Conservation (phyloP, 2,888 invertebrate genomes). For the Bombylius discolor region DNA sequence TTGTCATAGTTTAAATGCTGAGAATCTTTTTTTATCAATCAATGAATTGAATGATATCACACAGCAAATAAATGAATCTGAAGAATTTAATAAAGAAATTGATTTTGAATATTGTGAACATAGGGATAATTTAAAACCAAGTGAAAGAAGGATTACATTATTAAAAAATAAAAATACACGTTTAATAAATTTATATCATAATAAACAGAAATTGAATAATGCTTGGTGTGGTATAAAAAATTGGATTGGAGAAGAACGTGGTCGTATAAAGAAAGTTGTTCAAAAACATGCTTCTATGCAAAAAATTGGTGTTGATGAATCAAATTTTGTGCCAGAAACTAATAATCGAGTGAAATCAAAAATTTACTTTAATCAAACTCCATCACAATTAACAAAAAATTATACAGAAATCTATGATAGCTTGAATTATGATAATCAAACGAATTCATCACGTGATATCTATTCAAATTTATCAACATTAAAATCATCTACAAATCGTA, state of each 20-base stretch:
- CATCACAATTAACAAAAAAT: background rate
- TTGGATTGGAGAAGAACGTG: constrained; percentile 35
- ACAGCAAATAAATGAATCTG: constrained; percentile 33
- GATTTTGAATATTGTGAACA: constrained; percentile 35
- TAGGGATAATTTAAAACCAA: constrained; percentile 32
- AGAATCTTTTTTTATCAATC: constrained; percentile 33
- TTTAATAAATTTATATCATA: constrained; percentile 29
- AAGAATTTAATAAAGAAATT: constrained; percentile 30
- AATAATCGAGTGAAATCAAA: background rate
- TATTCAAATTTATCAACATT: background rate
- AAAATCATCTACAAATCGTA: background rate
- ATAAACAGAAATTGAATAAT: constrained; percentile 32
- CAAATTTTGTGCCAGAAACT: background rate
- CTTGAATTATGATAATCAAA: background rate
- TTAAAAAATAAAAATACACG: constrained; percentile 33
- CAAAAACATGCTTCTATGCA: constrained; percentile 33
- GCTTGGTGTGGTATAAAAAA: constrained; percentile 35
- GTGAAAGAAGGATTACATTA: constrained; percentile 32
- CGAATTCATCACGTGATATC: background rate
- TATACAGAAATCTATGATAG: background rate
- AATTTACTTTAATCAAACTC: background rate
- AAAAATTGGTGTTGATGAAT: constrained; percentile 21
- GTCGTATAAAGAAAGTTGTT: constrained; percentile 30
- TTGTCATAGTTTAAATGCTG: constrained; percentile 32
- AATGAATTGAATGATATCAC: constrained; percentile 36